Conservation (phyloP, 1,140 invertebrate species). For the Bombus consobrinus region DNA sequence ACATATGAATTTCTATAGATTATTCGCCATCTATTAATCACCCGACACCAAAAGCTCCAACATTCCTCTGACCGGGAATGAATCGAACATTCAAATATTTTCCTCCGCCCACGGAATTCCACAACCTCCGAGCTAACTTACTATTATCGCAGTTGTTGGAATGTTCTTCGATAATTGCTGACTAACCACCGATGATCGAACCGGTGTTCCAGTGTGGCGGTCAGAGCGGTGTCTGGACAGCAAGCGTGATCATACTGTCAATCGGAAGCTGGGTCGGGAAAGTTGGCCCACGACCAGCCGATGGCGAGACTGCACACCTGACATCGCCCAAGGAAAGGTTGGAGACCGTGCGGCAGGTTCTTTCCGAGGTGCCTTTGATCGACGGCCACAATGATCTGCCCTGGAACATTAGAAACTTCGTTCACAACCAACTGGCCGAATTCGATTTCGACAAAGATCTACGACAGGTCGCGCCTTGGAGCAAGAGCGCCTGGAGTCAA, state of each 20-base stretch:
- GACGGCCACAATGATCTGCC: conserved; percentile 92
- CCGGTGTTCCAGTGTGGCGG: conserved; percentile 67
- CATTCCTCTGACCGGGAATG: not conserved
- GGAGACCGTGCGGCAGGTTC: conserved; percentile 83
- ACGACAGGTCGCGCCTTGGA: conserved; percentile 88
- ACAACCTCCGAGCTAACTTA: not conserved
- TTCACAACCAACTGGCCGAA: conserved; percentile 89
- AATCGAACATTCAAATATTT: not conserved
- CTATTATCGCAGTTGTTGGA: not conserved
- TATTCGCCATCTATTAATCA: too few species aligned
- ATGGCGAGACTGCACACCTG: conserved; percentile 73
- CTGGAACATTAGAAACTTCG: conserved; percentile 91
- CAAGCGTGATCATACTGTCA: conserved; percentile 71
- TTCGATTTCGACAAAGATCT: conserved; percentile 89
- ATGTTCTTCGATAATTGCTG: not conserved
- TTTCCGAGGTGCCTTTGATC: conserved; percentile 84
- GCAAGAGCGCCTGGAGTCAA: conserved; percentile 90
- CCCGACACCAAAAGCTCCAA: not conserved
- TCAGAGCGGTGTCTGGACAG: conserved; percentile 70
- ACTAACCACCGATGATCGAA: not conserved
- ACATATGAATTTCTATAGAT: too few species aligned
- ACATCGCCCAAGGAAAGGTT: conserved; percentile 78
- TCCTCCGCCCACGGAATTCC: not conserved
- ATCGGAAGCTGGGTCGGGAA: conserved; percentile 74
- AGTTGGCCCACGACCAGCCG: conserved; percentile 73